Conservation (phyloP, 2,113 vertebrate species). For the Ifrita kowaldi region DNA sequence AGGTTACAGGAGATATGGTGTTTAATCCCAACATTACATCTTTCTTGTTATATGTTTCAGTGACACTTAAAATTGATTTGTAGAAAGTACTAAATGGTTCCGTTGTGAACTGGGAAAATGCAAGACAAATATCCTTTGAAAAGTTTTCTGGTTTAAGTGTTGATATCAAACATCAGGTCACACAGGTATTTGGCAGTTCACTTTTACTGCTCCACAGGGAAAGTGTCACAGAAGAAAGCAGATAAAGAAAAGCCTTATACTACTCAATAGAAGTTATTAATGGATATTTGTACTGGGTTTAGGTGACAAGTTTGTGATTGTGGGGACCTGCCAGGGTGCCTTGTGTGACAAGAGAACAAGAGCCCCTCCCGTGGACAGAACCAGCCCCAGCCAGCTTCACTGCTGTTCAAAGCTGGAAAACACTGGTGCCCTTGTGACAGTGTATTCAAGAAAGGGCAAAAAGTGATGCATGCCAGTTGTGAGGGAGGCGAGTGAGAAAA, state of each 20-base stretch:
- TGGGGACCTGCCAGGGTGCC: neutral
- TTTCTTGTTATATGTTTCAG: neutral
- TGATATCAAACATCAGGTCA: neutral
- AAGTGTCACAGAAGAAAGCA: neutral
- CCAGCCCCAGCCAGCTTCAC: neutral
- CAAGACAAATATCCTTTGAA: neutral
- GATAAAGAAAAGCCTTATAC: neutral
- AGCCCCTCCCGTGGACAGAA: neutral
- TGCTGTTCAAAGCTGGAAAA: neutral
- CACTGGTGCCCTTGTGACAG: neutral
- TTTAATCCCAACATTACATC: neutral
- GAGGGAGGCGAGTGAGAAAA: neutral
- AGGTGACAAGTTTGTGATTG: neutral
- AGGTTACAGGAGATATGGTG: neutral
- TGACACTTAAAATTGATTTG: neutral
- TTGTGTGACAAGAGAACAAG: neutral
- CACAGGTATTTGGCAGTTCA: neutral
- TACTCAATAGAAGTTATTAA: neutral
- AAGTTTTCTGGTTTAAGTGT: neutral
- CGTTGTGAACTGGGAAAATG: rapidly evolving
- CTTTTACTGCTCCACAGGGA: neutral
- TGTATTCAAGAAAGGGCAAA: rapidly evolving
- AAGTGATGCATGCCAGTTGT: neutral
- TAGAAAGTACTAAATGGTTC: neutral
- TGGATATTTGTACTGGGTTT: neutral